Base-by-base conservation (phyloP, 2,113 vertebrate species). In the Orcinus orca region DNA sequence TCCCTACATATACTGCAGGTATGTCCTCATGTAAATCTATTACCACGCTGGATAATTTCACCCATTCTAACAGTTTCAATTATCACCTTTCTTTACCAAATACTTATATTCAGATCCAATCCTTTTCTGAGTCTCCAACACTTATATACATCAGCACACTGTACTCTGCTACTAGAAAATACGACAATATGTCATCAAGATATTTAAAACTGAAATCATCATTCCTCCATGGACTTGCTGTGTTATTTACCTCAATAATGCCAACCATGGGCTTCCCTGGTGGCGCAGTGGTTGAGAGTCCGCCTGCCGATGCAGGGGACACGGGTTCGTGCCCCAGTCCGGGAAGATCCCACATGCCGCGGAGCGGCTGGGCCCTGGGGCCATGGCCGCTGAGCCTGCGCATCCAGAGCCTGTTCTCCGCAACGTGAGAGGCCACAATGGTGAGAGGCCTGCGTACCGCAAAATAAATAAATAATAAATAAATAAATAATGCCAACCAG, bases 1-100 rank as follows among this genome's bases (percentile, higher is more conserved):
- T 36, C n/a, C 41, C n/a, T 71, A 5, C 3, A 2, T 4, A n/a
- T 5, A 29, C 6, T 38, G 15, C 50, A 70, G 1, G 8, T 25
- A 25, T 58, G 4, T 29, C 55, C 38, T 58, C 20, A 2, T 8
- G 29, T 63, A 47, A 29, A 70, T 21, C 4, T 31, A 15, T 26
- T 12, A 12, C 26, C 44, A 82, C 33, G 58, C 41, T 79, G 36
- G 50, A 55, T 55, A 89, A 33, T 58, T 53, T 25, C 74, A 58
- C 62, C 29, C 44, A 36, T n/a, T 41, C 44, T 77, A 33, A 20
- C 26, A 17, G 36, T 79, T 58, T 81, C 80, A 89, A 8, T 50
- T 31, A 33, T 9, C n/a, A 83, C 26, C 36, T 71, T 31, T 85
- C 55, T 81, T 86, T 90, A 53, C 41, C 63, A 86, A 58, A 44